Evolutionary conservation across 2,888 invertebrate genomes (phyloP), one percentile per base, ranked within the genome.

Genomic region (Corbicula japonica): DNA sequence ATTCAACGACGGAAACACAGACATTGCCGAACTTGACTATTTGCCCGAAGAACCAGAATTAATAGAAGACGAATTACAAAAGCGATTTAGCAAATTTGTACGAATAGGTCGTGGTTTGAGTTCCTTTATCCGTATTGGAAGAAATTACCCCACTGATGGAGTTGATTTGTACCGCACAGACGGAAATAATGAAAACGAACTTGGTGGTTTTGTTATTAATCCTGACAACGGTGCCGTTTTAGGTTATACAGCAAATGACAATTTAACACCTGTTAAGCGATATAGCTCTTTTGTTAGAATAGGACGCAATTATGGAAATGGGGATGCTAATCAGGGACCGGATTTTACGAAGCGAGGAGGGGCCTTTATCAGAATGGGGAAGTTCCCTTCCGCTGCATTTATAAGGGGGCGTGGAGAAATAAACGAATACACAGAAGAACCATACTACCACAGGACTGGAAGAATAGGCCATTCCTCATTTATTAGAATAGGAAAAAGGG

Each of bases 401-500:
- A 58, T 83, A 46, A 60, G 80, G 26, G 80, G 79, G 23, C 75
- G 84, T n/a, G 79, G 76, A 18, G 65, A 68, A n/a, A 77, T 85
- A 2, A 69, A 75, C 6, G 65, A 70, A 15, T 63, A 77, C 23
- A 38, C 77, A n/a, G 30, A 72, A n/a, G 70, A 76, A 15, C 78
- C 80, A 10, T 81, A 80, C n/a, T 84, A 83, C 28, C 65, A 78
- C 18, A 69, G 87, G 41, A 75, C 76, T 34, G 84, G 84, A 12
- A 70, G 87, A 41, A 72, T 85, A 10, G 85, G 83, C 18, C 85
- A 87, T 32, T 85, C 84, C 0, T 84, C 85, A 18, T 87, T 87
- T 34, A 84, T 87, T 15, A 58, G 87, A 44, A 87, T 87, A 26
- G 87, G 87, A 1, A 87, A 87, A 60, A 56, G 87, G 12, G 80